Evolutionary conservation across 2,113 vertebrate species (phyloP), one percentile per base, ranked within the genome.

Genomic region (Semicossyphus pulcher): DNA sequence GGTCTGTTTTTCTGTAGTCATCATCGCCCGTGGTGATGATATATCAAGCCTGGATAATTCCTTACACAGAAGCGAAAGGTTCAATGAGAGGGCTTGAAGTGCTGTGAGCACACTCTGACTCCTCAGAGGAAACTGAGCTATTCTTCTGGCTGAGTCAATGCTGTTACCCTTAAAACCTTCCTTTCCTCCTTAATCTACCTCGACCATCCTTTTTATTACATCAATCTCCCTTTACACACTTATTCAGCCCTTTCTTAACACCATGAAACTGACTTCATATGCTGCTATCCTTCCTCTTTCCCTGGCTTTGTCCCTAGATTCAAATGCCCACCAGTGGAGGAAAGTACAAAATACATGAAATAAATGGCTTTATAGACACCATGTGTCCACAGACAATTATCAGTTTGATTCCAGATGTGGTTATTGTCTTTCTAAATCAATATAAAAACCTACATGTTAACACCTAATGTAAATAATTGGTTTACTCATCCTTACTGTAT

Each of bases 391-490:
- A 58, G 39, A 48, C 11, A 54, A 15, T n/a, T n/a, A n/a, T n/a
- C n/a, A n/a, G n/a, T n/a, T n/a, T n/a, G n/a, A n/a, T n/a, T n/a
- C n/a, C n/a, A n/a, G n/a, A n/a, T n/a, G n/a, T n/a, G n/a, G n/a
- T n/a, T n/a, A n/a, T n/a, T n/a, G n/a, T n/a, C n/a, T n/a, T n/a
- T n/a, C n/a, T n/a, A n/a, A n/a, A n/a, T n/a, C n/a, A n/a, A 10
- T 18, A 12, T 20, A 3, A 37, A 2, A 76, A 63, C 39, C 28
- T 57, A 36, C 34, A 37, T 60, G 53, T 60, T 64, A 64, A 72
- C 36, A 29, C 25, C 15, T 37, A 51, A 72, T 73, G 56, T 58
- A 56, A 31, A 63, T 47, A 60, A 49, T 54, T 26, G 1, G 64
- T 68, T 73, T 52, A 31, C 47, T 25, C n/a, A 21, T 31, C 31